phyloP scores from a whole-genome alignment of 1,140 invertebrate genomes.

The Rhopalosiphum padi region DNA sequence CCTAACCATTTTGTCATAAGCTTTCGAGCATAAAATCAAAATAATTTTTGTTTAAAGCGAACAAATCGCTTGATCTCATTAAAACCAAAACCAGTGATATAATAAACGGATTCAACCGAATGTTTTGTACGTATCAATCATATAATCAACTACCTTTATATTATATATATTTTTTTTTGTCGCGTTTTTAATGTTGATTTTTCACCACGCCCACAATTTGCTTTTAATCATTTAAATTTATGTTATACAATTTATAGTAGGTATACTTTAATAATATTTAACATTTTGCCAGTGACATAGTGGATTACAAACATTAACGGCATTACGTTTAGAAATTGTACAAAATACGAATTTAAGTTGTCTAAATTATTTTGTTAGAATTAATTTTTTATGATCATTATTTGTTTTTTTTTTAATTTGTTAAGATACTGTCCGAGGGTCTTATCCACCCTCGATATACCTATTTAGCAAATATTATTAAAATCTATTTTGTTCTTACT shows the following conservation, averaged over 20 bases:
- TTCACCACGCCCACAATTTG: background rate
- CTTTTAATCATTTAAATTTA: slow-evolving; percentile 2
- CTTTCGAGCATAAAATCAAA: slow-evolving; percentile 35
- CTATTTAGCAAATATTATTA: slow-evolving; percentile 49
- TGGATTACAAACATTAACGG: slow-evolving; percentile 16
- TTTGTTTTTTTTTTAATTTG: slow-evolving; percentile 45
- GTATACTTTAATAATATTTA: slow-evolving; percentile 3
- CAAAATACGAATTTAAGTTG: slow-evolving; percentile 50
- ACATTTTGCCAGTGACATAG: slow-evolving; percentile 34
- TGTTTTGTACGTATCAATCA: background rate
- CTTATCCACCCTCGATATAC: slow-evolving; percentile 31
- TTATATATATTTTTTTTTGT: background rate
- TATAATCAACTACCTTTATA: background rate
- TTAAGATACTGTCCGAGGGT: slow-evolving; percentile 44
- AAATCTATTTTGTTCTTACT: slow-evolving; percentile 51
- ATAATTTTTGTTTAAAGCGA: slow-evolving; percentile 30
- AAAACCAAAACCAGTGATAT: slow-evolving; percentile 16
- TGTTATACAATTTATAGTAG: background rate
- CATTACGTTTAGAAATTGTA: slow-evolving; percentile 53
- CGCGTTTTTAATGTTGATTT: background rate
- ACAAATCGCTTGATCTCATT: slow-evolving; percentile 26
- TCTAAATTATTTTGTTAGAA: slow-evolving; percentile 56
- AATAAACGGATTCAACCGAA: background rate
- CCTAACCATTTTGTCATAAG: background rate
- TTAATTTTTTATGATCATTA: slow-evolving; percentile 56